A percentile compares a stretch with the other conserved stretches of the same genome.
phyloP scores from a whole-genome alignment of 2,797 vertebrate species.

The Eospalax fontanierii region DNA sequence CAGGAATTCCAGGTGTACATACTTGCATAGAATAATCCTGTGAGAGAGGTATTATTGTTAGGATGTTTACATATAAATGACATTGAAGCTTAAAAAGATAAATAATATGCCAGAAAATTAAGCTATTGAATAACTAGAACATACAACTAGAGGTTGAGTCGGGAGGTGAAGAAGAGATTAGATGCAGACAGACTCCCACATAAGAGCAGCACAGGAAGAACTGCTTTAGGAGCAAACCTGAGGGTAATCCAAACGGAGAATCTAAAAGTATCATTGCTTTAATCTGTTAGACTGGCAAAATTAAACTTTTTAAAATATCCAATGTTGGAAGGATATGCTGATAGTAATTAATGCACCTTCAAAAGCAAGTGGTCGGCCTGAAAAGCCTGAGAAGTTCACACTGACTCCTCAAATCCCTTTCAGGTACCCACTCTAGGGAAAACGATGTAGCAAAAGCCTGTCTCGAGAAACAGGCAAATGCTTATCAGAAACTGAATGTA shows the following conservation, averaged over 20 bases:
- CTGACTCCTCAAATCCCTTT: background rate
- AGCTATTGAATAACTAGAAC: background rate
- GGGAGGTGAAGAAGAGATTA: background rate
- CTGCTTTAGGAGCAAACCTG: background rate
- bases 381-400: background rate
- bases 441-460: background rate
- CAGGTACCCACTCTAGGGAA: background rate
- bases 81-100: background rate
- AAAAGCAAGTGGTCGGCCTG: background rate
- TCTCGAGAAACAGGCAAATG: background rate
- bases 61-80: background rate
- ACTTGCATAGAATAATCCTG: background rate
- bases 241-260: background rate
- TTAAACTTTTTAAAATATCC: background rate
- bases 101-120: slow-evolving; percentile 10
- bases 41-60: slow-evolving; percentile 2
- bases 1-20: background rate
- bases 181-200: background rate
- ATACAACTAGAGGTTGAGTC: background rate
- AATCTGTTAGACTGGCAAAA: background rate
- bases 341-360: background rate
- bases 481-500: background rate
- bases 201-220: background rate
- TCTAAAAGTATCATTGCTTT: background rate
- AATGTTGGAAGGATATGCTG: background rate